Base-by-base conservation (phyloP, 2,113 vertebrate genomes). In the Machaerirhynchus nigripectus region DNA sequence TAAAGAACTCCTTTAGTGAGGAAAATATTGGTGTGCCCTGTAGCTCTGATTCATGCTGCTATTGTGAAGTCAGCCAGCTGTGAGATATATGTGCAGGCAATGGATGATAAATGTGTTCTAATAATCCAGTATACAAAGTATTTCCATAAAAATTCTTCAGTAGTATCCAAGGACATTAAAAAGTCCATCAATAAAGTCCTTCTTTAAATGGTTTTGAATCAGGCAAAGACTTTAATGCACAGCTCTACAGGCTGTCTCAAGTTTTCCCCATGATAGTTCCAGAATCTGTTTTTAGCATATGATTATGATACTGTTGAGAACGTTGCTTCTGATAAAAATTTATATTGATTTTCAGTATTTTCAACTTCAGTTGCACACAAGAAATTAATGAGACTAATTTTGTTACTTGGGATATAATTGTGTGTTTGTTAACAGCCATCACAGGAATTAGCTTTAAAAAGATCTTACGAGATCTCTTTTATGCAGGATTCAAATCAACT, bases 121-220 rank as follows among this genome's bases (percentile, higher is more conserved):
- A 92, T 91, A 96, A 91, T 84, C 80, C 78, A 82, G 46, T 70
- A 84, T 79, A 87, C 87, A 76, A 90, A 95, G 40, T 61, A 57
- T 93, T 96, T 93, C 95, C 93, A 94, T 94, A 92, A 95, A 95
- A 95, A 95, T 81, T 93, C 74, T 93, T 94, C 50, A 70, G 80
- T 76, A 93, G 88, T 91, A 82, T 94, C 94, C 94, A 96, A 93
- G 89, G 76, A 70, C 64, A 24, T 96, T 93, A 95, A 97, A 95
- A 92, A 96, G 60, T 77, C 69, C 56, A 71, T 93, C 87, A 95
- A 26, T 52, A 93, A 97, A 96, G 22, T 89, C 74, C 50, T 68
- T 33, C 81, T 88, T 84, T 61, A 87, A 92, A 80, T 70, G 60
- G 59, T 87, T 89, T 95, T 64, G 63, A 94, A 88, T 81, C 60